phyloP scores from a whole-genome alignment of 2,888 invertebrate species.

The Caenorhabditis virilis region DNA sequence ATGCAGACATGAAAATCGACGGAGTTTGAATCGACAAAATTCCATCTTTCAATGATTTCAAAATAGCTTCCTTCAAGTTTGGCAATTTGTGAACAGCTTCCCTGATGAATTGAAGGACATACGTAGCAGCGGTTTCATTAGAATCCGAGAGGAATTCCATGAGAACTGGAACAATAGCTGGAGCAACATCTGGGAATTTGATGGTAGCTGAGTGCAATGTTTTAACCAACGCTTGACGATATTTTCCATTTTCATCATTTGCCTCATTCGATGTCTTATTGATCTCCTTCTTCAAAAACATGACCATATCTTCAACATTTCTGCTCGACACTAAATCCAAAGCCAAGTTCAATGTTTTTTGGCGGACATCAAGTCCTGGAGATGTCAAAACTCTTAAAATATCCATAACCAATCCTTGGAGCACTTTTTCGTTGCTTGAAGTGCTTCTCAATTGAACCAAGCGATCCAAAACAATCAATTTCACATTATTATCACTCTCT shows the following conservation, averaged over 20 bases:
- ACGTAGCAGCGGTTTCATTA: constrained; percentile 82
- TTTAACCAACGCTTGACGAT: constrained; percentile 86
- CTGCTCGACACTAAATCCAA: constrained; percentile 88
- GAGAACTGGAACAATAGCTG: constrained; percentile 86
- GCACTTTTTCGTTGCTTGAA: constrained; percentile 65
- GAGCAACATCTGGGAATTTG: constrained; percentile 88
- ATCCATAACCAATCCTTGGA: constrained; percentile 89
- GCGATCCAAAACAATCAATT: constrained; percentile 92
- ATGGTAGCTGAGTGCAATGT: constrained; percentile 78
- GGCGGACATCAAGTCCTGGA: constrained; percentile 75
- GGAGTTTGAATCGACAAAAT: constrained; percentile 87
- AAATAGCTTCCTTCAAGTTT: constrained; percentile 77
- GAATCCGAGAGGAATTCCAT: constrained; percentile 82
- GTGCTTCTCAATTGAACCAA: constrained; percentile 81
- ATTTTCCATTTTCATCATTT: constrained; percentile 92
- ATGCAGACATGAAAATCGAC: constrained; percentile 87
- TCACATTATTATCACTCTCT: constrained; percentile 99
- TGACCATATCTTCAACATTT: constrained; percentile 83
- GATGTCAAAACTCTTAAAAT: constrained; percentile 78
- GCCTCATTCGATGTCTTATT: constrained; percentile 66
- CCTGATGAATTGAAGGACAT: constrained; percentile 90
- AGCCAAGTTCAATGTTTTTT: constrained; percentile 82
- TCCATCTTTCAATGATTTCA: constrained; percentile 79
- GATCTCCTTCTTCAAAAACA: constrained; percentile 68
- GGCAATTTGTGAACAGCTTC: constrained; percentile 94